Base-by-base conservation (phyloP, 2,797 vertebrate species). In the Myotis daubentonii region DNA sequence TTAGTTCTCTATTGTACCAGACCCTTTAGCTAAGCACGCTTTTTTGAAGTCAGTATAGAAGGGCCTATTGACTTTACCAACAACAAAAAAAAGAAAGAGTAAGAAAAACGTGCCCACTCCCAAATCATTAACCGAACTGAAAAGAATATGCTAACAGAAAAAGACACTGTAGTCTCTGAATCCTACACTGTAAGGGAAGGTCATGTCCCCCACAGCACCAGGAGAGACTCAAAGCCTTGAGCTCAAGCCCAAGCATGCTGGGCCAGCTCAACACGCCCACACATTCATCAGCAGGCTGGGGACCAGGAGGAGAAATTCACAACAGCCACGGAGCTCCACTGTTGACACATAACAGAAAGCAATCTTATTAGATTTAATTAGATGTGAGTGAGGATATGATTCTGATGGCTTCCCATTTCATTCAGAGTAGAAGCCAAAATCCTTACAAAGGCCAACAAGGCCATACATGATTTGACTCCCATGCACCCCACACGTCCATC, bases 111-210 rank as follows among this genome's bases (percentile, higher is more conserved):
- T 96, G 88, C 88, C 87, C 84, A 97, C 96, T 94, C 96, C 96
- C 94, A 97, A 96, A 94, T 97, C 96, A 96, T 97, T 97, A 97
- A 94, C 81, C 62, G 93, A 96, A 79, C 93, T 94, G 93, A 95
- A 96, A 96, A 95, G 97, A 97, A 94, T 97, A 97, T 95, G 95
- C 96, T 97, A 96, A 96, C 93, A 95, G 81, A 93, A 88, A 90
- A 89, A 97, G 93, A 85, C 83, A 85, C 82, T 80, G 30, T 85
- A 66, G 74, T 72, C 68, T 72, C 72, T 95, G 96, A 96, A 92
- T 97, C 68, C 91, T 66, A 51, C 84, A 83, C 89, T 94, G 47
- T 94, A 90, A 93, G 71, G 41, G 79, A 89, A 97, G 96, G 95
- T 97, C 95, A 83, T 19, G 92, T 86, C 94, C 95, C 68, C 74